Evolutionary conservation across 2,888 invertebrate species (phyloP).

Genomic region (Hyposoter dolosus): DNA sequence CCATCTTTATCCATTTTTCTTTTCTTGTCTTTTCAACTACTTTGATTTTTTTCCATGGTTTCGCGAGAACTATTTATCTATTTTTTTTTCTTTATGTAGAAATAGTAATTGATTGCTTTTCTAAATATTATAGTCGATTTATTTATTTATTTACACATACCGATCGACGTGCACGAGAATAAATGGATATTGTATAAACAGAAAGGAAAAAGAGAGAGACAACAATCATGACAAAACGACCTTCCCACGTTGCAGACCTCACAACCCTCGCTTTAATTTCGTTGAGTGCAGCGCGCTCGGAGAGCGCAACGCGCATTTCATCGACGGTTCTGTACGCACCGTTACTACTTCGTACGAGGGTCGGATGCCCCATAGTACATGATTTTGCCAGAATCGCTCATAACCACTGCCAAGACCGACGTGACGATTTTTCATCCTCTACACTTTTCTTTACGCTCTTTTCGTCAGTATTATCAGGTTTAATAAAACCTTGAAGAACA

Average conservation of each 20-base stretch:
- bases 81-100: neutral
- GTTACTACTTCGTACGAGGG: constrained; percentile 23
- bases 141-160: neutral
- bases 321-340: constrained; percentile 37
- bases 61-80: neutral
- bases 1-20: constrained; percentile 7
- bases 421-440: constrained; percentile 47
- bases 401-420: constrained; percentile 39
- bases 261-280: constrained; percentile 82
- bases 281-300: constrained; percentile 81
- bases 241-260: constrained; percentile 32
- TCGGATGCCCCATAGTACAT: neutral
- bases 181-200: constrained; percentile 12
- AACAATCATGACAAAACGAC: constrained; percentile 45
- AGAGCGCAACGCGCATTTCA: constrained; percentile 61
- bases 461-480: constrained; percentile 15
- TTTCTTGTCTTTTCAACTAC: neutral
- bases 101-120: neutral
- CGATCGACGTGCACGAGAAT: neutral
- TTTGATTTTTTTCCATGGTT: neutral
- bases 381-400: constrained; percentile 35
- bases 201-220: constrained; percentile 15
- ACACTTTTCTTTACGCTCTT: constrained; percentile 27
- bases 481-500: neutral
- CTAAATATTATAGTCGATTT: neutral